phyloP scores from a whole-genome alignment of 2,113 vertebrate species.

The Cyanocitta stelleri region DNA sequence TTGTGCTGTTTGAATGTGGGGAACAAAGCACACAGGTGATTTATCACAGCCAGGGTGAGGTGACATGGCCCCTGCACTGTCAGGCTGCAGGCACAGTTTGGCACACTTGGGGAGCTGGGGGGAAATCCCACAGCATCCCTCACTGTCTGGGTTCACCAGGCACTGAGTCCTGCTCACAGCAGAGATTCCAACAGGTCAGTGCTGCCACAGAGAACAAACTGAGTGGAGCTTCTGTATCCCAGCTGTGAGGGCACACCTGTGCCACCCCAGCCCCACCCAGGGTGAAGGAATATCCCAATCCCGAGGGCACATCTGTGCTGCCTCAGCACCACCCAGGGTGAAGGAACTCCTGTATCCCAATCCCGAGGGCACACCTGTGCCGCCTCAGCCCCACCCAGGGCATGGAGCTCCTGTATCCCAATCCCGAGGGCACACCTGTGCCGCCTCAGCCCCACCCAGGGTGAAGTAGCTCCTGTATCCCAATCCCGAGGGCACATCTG shows the following conservation, averaged over 20 bases:
- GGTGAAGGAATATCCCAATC: neutral
- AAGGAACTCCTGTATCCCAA: neutral
- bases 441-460: neutral
- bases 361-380: neutral
- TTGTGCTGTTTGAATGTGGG: rapidly evolving
- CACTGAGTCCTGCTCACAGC: neutral
- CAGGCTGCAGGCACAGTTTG: rapidly evolving
- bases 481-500: neutral
- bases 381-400: neutral
- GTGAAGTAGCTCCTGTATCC: neutral
- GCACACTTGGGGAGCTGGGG: rapidly evolving
- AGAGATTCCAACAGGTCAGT: rapidly evolving
- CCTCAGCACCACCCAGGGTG: neutral
- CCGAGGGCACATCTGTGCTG: rapidly evolving
- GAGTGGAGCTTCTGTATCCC: neutral
- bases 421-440: neutral
- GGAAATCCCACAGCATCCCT: neutral
- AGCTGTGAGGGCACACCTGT: neutral
- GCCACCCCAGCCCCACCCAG: neutral
- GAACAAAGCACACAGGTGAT: neutral
- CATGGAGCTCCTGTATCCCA: neutral
- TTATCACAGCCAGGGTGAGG: too few relatives aligned
- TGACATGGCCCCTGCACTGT: rapidly evolving
- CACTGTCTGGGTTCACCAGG: rapidly evolving
- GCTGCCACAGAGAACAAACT: neutral